phyloP scores from a whole-genome alignment of 2,113 vertebrate genomes.

The Nymphicus hollandicus region DNA sequence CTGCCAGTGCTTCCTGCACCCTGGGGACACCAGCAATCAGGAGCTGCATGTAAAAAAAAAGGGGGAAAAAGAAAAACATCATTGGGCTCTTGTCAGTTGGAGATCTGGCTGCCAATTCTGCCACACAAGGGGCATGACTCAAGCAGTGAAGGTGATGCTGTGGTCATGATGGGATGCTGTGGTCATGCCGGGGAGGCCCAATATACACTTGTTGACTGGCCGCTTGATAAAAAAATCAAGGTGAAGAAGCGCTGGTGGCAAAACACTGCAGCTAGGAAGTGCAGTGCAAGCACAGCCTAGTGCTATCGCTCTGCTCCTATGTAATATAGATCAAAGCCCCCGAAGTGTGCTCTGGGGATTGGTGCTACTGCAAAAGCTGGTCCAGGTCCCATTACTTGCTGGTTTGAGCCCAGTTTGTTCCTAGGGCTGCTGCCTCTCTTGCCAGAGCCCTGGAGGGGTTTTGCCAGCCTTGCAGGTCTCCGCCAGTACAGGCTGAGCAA shows the following conservation, averaged over 20 bases:
- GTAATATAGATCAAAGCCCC: neutral
- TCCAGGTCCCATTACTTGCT: neutral
- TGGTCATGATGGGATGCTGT: neutral
- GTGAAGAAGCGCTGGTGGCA: neutral
- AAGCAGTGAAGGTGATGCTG: neutral
- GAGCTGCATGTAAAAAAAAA: neutral
- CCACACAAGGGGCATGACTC: neutral
- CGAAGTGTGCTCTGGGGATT: neutral
- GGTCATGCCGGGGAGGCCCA: no score
- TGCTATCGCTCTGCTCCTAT: neutral
- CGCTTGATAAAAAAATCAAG: neutral
- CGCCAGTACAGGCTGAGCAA: neutral
- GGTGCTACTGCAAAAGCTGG: neutral
- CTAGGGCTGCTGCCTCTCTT: neutral
- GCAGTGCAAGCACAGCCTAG: neutral
- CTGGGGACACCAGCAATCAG: neutral
- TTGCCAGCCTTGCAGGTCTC: neutral
- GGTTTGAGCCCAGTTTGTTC: neutral
- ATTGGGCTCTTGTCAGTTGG: neutral
- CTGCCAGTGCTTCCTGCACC: neutral
- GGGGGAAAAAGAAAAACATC: neutral
- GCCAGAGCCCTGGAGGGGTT: neutral
- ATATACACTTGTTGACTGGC: neutral
- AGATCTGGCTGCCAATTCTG: neutral
- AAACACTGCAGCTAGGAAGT: neutral